Conservation (phyloP, 2,888 invertebrate genomes). For the Scelioninae gen. 1 region DNA sequence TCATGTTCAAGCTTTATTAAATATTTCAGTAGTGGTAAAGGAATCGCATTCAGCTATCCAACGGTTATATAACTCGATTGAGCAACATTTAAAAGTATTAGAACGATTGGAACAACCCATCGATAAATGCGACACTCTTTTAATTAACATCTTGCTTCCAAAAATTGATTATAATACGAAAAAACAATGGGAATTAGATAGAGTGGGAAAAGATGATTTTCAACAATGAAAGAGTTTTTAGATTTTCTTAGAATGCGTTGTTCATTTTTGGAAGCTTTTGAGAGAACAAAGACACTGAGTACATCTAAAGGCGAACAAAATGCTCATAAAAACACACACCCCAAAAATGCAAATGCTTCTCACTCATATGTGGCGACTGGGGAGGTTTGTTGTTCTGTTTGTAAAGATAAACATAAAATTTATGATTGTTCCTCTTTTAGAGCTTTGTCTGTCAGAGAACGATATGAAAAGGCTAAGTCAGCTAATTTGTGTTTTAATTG, state of each 20-base stretch:
- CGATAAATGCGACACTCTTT: conserved; percentile 2
- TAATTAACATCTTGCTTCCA: conserved; percentile 2
- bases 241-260: conserved; percentile 4
- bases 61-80: conserved; percentile 1
- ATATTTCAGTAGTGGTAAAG: conserved; percentile 23
- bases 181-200: conserved; percentile 8
- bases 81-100: conserved; percentile 18
- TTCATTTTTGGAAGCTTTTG: conserved; percentile 9
- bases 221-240: conserved; percentile 10
- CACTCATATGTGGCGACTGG: background rate
- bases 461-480: too few relatives aligned
- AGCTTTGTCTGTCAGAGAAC: too few relatives aligned
- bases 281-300: too few relatives aligned
- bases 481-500: conserved; percentile 38
- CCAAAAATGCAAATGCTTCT: background rate
- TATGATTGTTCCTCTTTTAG: too few relatives aligned
- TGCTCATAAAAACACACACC: background rate
- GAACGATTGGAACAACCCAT: conserved; percentile 13
- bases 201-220: conserved; percentile 2
- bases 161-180: conserved; percentile 9
- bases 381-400: too few relatives aligned
- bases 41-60: conserved; percentile 36
- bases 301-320: background rate
- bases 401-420: too few relatives aligned
- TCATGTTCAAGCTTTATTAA: conserved; percentile 36